Conservation (phyloP, 2,797 vertebrate species). For the Trachurus trachurus region DNA sequence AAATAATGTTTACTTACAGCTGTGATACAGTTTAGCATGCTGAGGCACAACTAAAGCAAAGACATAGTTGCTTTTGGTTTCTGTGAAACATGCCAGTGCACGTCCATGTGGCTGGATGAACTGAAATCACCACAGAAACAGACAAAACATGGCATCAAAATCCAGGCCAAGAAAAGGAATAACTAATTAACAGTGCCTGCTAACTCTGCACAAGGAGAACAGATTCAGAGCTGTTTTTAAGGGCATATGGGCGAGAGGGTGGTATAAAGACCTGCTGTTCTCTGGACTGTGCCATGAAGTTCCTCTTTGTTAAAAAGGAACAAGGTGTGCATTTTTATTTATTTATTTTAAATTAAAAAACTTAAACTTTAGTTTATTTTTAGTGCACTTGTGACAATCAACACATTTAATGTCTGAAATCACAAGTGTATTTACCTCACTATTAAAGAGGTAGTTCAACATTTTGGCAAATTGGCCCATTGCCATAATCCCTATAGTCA, state of each 20-base stretch:
- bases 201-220: background rate
- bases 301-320: conserved; percentile 6
- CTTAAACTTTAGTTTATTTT: conserved; percentile 4
- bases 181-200: background rate
- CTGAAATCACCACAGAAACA: background rate
- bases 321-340: background rate
- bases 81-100: background rate
- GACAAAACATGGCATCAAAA: background rate
- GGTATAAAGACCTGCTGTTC: conserved; percentile 8
- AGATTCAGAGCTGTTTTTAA: conserved; percentile 5
- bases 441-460: background rate
- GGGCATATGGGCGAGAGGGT: background rate
- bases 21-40: no score
- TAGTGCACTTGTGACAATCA: background rate
- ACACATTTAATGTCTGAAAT: background rate
- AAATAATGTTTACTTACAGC: no score
- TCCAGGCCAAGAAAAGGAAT: background rate
- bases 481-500: no score
- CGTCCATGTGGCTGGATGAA: background rate
- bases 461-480: no score
- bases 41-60: background rate
- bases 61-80: background rate
- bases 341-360: background rate
- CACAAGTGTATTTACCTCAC: background rate
- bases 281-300: conserved; percentile 1